A percentile compares a stretch with the other conserved stretches of the same genome.
Evolutionary conservation across 2,113 vertebrate species (phyloP).

Genomic region (Oenanthe oenanthe): DNA sequence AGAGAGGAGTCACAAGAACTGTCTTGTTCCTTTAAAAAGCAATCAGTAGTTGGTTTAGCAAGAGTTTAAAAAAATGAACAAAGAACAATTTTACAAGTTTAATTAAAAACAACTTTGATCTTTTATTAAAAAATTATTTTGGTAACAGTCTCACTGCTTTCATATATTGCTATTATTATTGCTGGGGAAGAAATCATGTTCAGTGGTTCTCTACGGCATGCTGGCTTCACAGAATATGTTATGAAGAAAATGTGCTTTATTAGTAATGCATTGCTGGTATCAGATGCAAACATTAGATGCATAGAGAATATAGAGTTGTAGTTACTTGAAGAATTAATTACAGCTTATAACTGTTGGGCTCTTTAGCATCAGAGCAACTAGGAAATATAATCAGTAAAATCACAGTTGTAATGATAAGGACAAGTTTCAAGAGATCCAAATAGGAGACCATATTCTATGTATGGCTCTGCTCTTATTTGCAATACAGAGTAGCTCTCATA

Average conservation of each 20-base stretch:
- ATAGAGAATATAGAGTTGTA: background rate
- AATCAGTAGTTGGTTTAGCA: conserved; percentile 5
- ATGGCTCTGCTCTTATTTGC: background rate
- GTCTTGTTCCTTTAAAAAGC: background rate
- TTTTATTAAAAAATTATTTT: conserved; percentile 26
- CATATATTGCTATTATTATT: background rate
- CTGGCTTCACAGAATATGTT: conserved; percentile 51
- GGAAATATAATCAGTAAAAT: background rate
- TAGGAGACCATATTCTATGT: background rate
- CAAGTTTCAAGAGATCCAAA: background rate
- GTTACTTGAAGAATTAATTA: background rate
- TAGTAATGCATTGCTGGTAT: conserved; percentile 17
- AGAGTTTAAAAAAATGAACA: background rate
- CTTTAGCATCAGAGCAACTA: background rate
- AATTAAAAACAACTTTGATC: conserved; percentile 34
- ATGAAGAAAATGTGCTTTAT: conserved; percentile 51
- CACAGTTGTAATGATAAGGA: background rate
- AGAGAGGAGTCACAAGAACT: background rate
- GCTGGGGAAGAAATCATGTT: background rate
- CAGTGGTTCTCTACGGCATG: background rate
- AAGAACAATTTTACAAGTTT: conserved; percentile 1
- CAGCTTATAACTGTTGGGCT: background rate
- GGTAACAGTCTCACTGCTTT: background rate
- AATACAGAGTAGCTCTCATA: background rate
- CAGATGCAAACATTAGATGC: conserved; percentile 39